Conservation (phyloP, 1,140 invertebrate genomes). For the Sarcophaga bullata region DNA sequence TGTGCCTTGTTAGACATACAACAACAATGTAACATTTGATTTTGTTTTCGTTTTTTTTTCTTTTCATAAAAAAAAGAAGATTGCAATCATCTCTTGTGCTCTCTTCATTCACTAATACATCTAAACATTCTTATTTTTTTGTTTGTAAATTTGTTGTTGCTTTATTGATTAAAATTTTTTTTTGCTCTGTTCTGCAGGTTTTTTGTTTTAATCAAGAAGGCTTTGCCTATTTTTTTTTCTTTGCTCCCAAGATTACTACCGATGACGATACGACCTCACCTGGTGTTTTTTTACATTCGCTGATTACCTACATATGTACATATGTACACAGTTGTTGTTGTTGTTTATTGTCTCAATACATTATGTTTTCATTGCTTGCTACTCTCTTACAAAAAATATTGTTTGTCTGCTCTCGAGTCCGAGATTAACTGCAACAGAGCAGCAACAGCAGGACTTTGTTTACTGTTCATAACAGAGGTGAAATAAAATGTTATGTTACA, state of each 20-base stretch:
- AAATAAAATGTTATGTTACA: no score
- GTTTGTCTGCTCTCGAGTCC: no score
- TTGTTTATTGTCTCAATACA: no score
- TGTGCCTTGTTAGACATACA: not conserved
- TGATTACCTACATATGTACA: no score
- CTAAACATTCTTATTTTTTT: not conserved
- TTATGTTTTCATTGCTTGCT: no score
- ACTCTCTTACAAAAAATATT: no score
- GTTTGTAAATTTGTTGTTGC: no score
- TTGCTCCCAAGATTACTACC: not conserved
- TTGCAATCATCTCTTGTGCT: not conserved
- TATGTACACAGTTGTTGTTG: no score
- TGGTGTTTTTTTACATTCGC: not conserved
- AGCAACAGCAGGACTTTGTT: no score
- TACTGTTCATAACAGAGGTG: no score
- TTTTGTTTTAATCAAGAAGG: not conserved
- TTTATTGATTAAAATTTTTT: not conserved
- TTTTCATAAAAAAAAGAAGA: conserved; percentile 1
- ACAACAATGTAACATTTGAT: not conserved
- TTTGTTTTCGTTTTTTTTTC: not conserved
- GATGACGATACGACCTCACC: not conserved
- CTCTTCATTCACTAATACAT: not conserved
- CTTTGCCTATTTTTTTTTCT: not conserved
- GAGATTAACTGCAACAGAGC: no score
- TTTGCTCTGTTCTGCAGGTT: not conserved